Conservation (phyloP, 1,140 invertebrate species). For the Drosophila ficusphila region DNA sequence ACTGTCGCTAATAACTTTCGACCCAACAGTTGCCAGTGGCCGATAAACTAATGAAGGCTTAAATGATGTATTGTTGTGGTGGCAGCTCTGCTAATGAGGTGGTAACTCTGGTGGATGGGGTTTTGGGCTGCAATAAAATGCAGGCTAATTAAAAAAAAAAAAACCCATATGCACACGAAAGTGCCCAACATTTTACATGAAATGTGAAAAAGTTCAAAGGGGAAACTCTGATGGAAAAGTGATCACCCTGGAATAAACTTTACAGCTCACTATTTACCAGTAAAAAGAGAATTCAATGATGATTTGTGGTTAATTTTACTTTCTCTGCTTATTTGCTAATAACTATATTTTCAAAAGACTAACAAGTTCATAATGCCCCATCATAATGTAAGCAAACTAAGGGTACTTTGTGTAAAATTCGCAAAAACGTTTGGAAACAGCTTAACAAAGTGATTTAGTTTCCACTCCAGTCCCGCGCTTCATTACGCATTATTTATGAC, state of each 20-base stretch:
- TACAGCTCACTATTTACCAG: too few relatives aligned
- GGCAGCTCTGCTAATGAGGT: constrained; percentile 22
- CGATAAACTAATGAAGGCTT: constrained; percentile 79
- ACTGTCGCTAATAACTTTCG: constrained; percentile 80
- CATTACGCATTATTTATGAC: constrained; percentile 73
- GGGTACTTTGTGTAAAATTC: constrained; percentile 22
- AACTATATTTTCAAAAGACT: too few relatives aligned
- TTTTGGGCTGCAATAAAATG: constrained; percentile 59
- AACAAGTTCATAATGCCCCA: neutral
- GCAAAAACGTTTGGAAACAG: constrained; percentile 35
- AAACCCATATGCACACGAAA: constrained; percentile 17
- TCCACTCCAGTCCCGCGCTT: constrained; percentile 28
- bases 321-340: too few relatives aligned
- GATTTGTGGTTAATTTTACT: too few relatives aligned
- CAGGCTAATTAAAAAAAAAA: constrained; percentile 72
- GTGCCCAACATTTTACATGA: constrained; percentile 55
- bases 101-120: neutral
- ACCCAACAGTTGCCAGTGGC: constrained; percentile 48
- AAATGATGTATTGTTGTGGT: constrained; percentile 76
- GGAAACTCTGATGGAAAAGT: neutral
- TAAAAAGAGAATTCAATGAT: too few relatives aligned
- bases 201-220: constrained; percentile 35
- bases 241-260: neutral
- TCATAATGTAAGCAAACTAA: neutral
- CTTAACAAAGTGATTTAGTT: constrained; percentile 58